phyloP scores from a whole-genome alignment of 2,113 vertebrate species.

The Sander lucioperca region DNA sequence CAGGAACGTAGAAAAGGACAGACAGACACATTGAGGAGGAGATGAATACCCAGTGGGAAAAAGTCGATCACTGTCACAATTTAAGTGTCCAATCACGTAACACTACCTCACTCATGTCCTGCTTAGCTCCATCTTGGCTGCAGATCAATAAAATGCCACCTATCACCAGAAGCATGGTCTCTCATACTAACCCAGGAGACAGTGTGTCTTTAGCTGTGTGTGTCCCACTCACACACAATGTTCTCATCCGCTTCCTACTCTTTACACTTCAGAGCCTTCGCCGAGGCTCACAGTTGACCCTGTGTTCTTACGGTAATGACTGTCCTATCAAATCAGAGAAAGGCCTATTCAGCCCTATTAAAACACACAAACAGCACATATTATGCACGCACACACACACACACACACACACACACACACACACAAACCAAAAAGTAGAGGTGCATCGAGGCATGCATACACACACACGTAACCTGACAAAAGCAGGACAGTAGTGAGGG shows the following conservation, averaged over 20 bases:
- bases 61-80: conserved; percentile 27
- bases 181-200: conserved; percentile 51
- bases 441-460: not conserved
- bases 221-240: conserved; percentile 16
- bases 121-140: conserved; percentile 48
- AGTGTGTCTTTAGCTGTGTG: conserved; percentile 8
- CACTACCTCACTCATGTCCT: conserved; percentile 19
- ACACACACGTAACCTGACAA: conserved; percentile 1
- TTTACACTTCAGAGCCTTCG: conserved; percentile 11
- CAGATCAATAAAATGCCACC: conserved; percentile 71
- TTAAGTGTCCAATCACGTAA: conserved; percentile 55
- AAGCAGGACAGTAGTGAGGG: conserved; percentile 36
- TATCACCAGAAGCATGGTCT: conserved; percentile 45
- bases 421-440: not conserved
- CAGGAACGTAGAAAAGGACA: not conserved
- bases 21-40: not conserved
- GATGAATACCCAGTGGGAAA: not conserved
- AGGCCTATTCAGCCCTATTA: conserved; percentile 9
- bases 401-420: conserved; percentile 3
- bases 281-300: conserved; percentile 22
- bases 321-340: conserved; percentile 21
- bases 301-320: conserved; percentile 33
- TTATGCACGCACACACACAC: not conserved
- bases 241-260: conserved; percentile 24
- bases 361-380: conserved; percentile 20